Evolutionary conservation across 2,888 invertebrate genomes (phyloP), one percentile per base, ranked within the genome.

Genomic region (Oscheius sp.): DNA sequence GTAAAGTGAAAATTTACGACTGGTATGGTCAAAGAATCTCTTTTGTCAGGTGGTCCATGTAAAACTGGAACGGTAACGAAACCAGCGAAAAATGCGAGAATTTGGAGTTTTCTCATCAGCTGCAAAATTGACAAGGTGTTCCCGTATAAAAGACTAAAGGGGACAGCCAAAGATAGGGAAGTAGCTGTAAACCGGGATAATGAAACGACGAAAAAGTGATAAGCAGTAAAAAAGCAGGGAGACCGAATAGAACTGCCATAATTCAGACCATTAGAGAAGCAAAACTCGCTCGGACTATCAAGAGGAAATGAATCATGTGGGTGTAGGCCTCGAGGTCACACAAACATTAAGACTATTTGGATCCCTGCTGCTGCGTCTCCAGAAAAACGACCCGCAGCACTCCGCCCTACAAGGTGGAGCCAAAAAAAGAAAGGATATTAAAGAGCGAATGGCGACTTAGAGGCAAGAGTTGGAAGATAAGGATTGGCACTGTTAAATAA

Each of bases 261-360:
- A 25, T 23, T 53, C 12, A 53, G 53, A 18, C 25, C 25, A 58
- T n/a, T 27, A 58, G 35, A 35, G 27, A 27, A 58, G 58, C 29
- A 3, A 64, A 64, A 64, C 64, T 27, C 45, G 64, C 64, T 64
- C 64, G 46, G 21, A 46, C 49, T 64, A 64, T 64, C 64, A 64
- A 41, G 23, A 64, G 64, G 25, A 64, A 49, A 64, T 64, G 64
- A 64, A 64, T 64, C 64, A 64, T 64, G 64, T 64, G 64, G 64
- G 64, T 64, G 64, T 64, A 49, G 64, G 49, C 64, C 49, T 46
- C 64, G 64, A 64, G 64, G 64, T 64, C 64, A 64, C 64, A 29
- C 21, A 13, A 27, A 46, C 64, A 64, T 49, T 64, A 49, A 64
- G 64, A 64, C 64, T 35, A 64, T 64, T 64, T 49, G 21, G 25